Evolutionary conservation across 2,888 invertebrate species (phyloP).

Genomic region (Hypena proboscidalis): DNA sequence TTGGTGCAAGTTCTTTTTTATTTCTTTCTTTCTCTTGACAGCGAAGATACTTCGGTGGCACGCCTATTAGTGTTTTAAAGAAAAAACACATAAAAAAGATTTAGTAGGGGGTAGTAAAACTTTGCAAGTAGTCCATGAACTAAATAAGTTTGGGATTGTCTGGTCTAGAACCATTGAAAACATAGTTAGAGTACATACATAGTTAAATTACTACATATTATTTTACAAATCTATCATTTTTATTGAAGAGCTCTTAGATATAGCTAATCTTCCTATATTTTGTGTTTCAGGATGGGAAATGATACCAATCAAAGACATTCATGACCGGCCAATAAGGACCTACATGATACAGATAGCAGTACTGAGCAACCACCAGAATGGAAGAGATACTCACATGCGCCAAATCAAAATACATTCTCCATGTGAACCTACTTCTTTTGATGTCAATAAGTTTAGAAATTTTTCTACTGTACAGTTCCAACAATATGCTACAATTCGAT

Average conservation of each 20-base stretch:
- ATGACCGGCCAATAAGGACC: slow-evolving; percentile 95
- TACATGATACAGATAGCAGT: slow-evolving; percentile 99
- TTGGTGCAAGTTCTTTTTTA: no score
- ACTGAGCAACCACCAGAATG: slow-evolving; percentile 99
- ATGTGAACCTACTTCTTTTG: slow-evolving; percentile 86
- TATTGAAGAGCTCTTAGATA: background rate
- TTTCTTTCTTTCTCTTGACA: no score
- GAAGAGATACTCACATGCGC: slow-evolving; percentile 98
- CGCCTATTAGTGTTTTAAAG: no score
- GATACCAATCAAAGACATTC: slow-evolving; percentile 95
- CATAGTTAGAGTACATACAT: no score
- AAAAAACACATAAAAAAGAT: no score
- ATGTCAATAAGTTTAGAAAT: slow-evolving; percentile 89
- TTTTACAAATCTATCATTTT: background rate
- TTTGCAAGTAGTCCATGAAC: no score
- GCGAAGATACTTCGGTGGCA: no score
- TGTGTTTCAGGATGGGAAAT: slow-evolving; percentile 94
- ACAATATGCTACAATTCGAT: slow-evolving; percentile 93
- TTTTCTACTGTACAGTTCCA: slow-evolving; percentile 93
- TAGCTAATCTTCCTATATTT: slow-evolving; percentile 2
- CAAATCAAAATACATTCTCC: slow-evolving; percentile 98
- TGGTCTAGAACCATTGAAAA: no score
- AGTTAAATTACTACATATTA: no score
- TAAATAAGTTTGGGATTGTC: no score
- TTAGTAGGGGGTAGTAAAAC: no score